These are phyloP conservation scores for Athetis lepigone DNA, from an alignment of 2,888 invertebrate genomes.

Conservation along the genomic window DNA sequence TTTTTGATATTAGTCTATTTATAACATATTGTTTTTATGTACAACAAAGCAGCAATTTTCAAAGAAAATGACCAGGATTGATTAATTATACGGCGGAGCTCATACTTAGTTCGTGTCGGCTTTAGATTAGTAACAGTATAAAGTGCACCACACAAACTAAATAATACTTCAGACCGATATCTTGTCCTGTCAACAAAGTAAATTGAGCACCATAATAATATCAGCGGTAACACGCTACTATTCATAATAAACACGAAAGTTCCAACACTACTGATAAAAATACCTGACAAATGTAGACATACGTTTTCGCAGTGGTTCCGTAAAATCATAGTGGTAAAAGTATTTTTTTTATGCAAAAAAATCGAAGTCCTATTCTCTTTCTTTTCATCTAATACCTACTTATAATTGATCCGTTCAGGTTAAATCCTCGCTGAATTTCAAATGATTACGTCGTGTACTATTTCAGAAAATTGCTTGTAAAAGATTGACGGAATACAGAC, in stretches of 20 bases:
- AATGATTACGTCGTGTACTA: too few relatives aligned
- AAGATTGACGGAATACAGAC: too few relatives aligned
- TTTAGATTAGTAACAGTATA: neutral
- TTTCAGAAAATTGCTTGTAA: too few relatives aligned
- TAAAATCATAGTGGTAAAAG: neutral
- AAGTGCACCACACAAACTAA: slow-evolving; percentile 24
- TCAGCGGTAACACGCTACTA: slow-evolving; percentile 49
- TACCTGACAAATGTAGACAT: neutral
- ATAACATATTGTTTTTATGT: too few relatives aligned
- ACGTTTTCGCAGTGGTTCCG: slow-evolving; percentile 1
- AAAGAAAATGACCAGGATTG: neutral
- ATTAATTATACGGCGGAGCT: neutral
- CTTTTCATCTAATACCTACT: too few relatives aligned
- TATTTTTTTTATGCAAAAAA: too few relatives aligned
- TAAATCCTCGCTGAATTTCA: too few relatives aligned
- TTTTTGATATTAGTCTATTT: too few relatives aligned
- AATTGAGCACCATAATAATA: slow-evolving; percentile 35
- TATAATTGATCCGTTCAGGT: too few relatives aligned
- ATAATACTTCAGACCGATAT: slow-evolving; percentile 29
- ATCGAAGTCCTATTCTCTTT: too few relatives aligned
- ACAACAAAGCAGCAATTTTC: neutral
- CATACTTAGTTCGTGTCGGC: neutral
- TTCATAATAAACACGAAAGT: slow-evolving; percentile 52
- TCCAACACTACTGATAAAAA: slow-evolving; percentile 40
- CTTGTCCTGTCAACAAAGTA: slow-evolving; percentile 48